Conservation (phyloP, 30 jellyfish, hydroid and myxozoan genomes). For the Mastigias papua region DNA sequence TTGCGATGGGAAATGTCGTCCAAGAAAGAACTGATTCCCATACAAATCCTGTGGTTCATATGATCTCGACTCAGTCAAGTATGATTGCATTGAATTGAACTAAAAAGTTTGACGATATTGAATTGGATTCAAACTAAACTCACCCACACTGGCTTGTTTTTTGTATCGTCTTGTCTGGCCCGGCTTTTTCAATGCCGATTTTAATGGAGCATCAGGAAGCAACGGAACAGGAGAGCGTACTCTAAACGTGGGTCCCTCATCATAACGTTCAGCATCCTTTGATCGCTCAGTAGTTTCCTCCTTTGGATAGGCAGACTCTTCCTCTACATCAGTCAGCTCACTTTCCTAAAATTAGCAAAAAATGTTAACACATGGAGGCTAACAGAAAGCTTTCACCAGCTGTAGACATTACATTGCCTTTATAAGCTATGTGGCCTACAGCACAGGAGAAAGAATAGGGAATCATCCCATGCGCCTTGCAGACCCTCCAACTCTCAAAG, state of each 20-base stretch:
- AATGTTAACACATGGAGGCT: not conserved
- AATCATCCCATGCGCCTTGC: too few species aligned
- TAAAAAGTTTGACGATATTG: not conserved
- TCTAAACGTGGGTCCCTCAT: slow-evolving; percentile 6
- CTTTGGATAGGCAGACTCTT: slow-evolving; percentile 18
- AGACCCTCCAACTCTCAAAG: too few species aligned
- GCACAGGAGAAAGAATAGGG: too few species aligned
- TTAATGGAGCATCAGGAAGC: slow-evolving; percentile 68
- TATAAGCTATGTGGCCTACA: too few species aligned
- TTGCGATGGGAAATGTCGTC: too few species aligned
- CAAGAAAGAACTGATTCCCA: too few species aligned
- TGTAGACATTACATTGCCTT: too few species aligned
- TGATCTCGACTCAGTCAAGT: too few species aligned
- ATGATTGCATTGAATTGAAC: too few species aligned
- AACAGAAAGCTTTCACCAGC: too few species aligned
- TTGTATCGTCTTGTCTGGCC: slow-evolving; percentile 55
- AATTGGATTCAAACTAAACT: not conserved
- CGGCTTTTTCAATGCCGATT: slow-evolving; percentile 80
- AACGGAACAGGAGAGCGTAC: slow-evolving; percentile 18
- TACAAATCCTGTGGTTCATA: too few species aligned
- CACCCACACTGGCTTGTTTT: slow-evolving; percentile 66
- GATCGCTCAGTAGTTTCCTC: not conserved
- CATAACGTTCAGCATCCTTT: not conserved
- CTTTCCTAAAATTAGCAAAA: slow-evolving; percentile 13
- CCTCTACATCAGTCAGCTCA: slow-evolving; percentile 38